phyloP scores from a whole-genome alignment of 2,113 vertebrate species.

The Protomyctophum bolini region DNA sequence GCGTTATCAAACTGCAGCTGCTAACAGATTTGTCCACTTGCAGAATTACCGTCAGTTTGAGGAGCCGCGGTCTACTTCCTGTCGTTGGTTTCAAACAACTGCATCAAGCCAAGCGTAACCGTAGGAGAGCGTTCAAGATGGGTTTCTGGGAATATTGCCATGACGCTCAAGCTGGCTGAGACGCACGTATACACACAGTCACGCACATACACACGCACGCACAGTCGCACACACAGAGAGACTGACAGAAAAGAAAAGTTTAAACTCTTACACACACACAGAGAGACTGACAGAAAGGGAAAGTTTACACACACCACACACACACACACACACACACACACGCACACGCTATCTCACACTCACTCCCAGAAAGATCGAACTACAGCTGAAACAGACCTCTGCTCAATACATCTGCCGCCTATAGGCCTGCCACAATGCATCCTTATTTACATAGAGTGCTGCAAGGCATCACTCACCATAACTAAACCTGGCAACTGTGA shows the following conservation, averaged over 20 bases:
- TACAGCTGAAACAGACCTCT: background rate
- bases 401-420: too few species aligned
- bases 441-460: too few species aligned
- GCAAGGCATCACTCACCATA: too few species aligned
- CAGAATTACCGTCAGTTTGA: conserved; percentile 71
- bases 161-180: conserved; percentile 54
- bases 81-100: conserved; percentile 74
- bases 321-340: background rate
- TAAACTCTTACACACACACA: background rate
- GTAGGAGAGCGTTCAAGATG: conserved; percentile 74
- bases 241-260: too few species aligned
- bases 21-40: conserved; percentile 63
- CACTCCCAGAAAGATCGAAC: background rate
- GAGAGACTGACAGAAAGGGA: too few species aligned
- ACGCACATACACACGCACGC: conserved; percentile 25
- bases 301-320: too few species aligned
- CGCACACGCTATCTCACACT: background rate
- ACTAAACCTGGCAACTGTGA: too few species aligned
- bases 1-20: conserved; percentile 62
- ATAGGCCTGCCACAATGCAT: too few species aligned
- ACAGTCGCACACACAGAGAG: background rate
- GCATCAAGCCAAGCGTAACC: conserved; percentile 74
- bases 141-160: conserved; percentile 78
- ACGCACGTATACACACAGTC: conserved; percentile 36
- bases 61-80: conserved; percentile 71